Conservation (phyloP, 35 echinoderm and acorn worm species). For the Amphiura filiformis region DNA sequence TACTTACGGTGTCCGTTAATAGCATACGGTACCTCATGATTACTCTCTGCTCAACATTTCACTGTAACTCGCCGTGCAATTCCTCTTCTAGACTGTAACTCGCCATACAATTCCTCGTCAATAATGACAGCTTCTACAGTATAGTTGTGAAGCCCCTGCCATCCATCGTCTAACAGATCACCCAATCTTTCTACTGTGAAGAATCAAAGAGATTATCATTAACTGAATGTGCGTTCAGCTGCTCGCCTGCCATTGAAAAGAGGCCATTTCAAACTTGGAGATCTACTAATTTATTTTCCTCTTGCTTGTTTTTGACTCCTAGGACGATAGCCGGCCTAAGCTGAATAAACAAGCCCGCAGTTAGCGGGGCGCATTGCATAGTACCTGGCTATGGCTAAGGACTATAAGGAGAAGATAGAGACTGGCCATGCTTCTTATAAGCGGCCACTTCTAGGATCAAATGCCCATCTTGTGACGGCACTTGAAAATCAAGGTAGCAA, state of each 20-base stretch:
- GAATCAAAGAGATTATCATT: constrained; percentile 9
- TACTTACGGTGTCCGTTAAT: too few relatives aligned
- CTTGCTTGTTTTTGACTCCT: not conserved
- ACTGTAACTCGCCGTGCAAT: too few relatives aligned
- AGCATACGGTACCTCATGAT: too few relatives aligned
- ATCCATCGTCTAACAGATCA: too few relatives aligned
- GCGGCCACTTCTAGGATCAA: not conserved
- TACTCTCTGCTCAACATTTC: too few relatives aligned
- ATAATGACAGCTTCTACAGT: too few relatives aligned
- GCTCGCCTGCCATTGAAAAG: constrained; percentile 4
- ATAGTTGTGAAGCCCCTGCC: too few relatives aligned
- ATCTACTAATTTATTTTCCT: not conserved
- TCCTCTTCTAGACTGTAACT: too few relatives aligned
- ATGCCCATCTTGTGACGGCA: not conserved
- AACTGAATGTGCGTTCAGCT: not conserved
- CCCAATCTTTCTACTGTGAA: not conserved
- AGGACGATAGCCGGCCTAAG: not conserved
- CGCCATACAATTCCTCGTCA: too few relatives aligned
- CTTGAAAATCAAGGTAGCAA: not conserved
- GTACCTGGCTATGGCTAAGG: not conserved
- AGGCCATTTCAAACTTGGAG: not conserved
- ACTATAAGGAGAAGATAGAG: not conserved
- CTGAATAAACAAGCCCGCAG: not conserved
- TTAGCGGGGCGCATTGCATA: not conserved
- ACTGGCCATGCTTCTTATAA: not conserved